A percentile compares a stretch with the other conserved stretches of the same genome.
Conservation (phyloP, 2,113 vertebrate genomes). For the Hemiscyllium ocellatum region DNA sequence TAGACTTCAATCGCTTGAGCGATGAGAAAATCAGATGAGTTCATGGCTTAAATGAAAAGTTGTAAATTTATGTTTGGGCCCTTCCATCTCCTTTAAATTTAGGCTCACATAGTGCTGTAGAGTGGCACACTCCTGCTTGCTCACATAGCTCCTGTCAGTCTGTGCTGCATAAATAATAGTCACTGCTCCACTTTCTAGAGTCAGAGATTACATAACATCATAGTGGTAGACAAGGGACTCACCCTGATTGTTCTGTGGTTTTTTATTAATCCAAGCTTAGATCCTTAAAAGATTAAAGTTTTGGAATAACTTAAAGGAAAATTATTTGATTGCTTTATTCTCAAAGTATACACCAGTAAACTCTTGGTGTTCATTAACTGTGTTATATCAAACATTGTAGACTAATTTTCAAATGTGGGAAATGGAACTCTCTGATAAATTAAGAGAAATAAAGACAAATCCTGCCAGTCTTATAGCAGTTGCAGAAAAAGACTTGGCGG, state of each 20-base stretch:
- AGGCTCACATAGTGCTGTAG: not conserved
- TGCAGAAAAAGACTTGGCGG: not conserved
- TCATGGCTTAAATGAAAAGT: not conserved
- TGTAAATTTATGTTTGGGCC: not conserved
- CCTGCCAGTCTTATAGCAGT: not conserved
- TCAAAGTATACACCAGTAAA: not conserved
- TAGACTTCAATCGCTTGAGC: not conserved
- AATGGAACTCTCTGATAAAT: not conserved
- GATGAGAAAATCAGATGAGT: not conserved
- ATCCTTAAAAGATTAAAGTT: not conserved
- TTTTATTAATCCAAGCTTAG: not conserved
- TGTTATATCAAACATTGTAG: not conserved
- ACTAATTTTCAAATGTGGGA: not conserved
- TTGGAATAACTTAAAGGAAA: not conserved
- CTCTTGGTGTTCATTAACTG: not conserved
- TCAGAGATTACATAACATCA: too few species aligned
- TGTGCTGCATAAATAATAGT: not conserved
- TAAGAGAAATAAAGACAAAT: not conserved
- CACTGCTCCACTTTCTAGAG: too few species aligned
- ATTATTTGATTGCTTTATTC: not conserved
- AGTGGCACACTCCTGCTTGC: not conserved
- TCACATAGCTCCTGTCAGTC: not conserved
- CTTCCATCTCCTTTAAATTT: not conserved
- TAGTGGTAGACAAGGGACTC: not conserved
- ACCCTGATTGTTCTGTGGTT: not conserved